Evolutionary conservation across 2,888 invertebrate species (phyloP).

Genomic region (Leptopterna dolabrata): DNA sequence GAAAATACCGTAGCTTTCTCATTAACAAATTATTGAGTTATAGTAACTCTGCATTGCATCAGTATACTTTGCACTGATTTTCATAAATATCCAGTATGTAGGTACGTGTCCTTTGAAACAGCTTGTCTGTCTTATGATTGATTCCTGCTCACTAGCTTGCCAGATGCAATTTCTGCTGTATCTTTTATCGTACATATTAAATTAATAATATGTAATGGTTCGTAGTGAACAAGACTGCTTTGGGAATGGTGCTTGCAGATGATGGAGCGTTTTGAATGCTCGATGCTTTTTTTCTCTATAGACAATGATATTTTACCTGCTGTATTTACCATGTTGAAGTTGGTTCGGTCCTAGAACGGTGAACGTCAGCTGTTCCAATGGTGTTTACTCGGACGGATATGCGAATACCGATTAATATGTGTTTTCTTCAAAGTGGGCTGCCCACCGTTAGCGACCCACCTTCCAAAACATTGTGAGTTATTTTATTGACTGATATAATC

Average conservation of each 20-base stretch:
- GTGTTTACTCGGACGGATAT: not conserved
- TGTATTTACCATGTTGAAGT: not conserved
- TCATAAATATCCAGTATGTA: too few species aligned
- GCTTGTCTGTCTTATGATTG: too few species aligned
- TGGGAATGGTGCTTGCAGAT: not conserved
- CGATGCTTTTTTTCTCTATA: not conserved
- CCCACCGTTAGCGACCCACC: constrained; percentile 29
- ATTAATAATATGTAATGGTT: too few species aligned
- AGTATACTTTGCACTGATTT: too few species aligned
- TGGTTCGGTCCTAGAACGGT: constrained; percentile 4
- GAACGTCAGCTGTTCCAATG: constrained; percentile 4
- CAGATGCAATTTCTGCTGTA: too few species aligned
- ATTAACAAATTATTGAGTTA: too few species aligned
- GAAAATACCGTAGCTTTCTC: too few species aligned
- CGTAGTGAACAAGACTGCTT: not conserved
- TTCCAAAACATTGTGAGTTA: constrained; percentile 34
- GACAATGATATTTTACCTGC: not conserved
- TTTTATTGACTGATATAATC: not conserved
- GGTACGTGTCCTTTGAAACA: too few species aligned
- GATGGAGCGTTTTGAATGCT: not conserved
- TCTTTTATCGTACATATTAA: too few species aligned
- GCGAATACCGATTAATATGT: not conserved
- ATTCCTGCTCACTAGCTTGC: too few species aligned
- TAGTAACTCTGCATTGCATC: too few species aligned
- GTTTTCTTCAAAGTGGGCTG: constrained; percentile 33